Base-by-base conservation (phyloP, 2,888 invertebrate genomes). In the Athalia rosae region DNA sequence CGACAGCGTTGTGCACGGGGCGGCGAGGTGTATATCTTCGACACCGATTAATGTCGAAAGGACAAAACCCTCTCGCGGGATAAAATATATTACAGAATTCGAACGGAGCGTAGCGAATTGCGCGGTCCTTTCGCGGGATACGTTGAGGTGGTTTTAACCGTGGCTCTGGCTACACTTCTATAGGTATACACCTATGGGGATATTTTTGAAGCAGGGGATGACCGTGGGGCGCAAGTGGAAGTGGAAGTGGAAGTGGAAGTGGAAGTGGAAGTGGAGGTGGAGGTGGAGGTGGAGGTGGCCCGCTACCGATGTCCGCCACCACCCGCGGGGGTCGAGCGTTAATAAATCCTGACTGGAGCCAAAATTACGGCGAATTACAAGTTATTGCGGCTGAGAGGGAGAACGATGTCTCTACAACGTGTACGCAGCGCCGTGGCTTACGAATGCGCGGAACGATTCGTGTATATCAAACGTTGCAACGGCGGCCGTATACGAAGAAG, bases 361-460 rank as follows among this genome's bases (percentile, higher is more conserved):
- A 62, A 74, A 74, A 74, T 74, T 74, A 74, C 74, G 74, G 74
- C 74, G 74, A 74, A 74, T 74, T 74, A 74, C 74, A 74, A 74
- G 62, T 74, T 74, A 74, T 74, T 74, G 74, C 74, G 28, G 61
- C n/a, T n/a, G n/a, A n/a, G 48, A 61, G 74, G 74, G 71, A 71
- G 71, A 58, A 45, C n/a, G n/a, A n/a, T n/a, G 28, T 28, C 28
- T 50, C 67, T 50, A 50, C 50, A 67, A 48, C 15, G 66, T 50
- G 53, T 67, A 67, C 43, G 43, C 9, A 11, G 28, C 43, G 43
- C 9, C 11, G 28, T 28, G 15, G 62, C 62, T 62, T 7, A 4
- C 62, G 41, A 62, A 62, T 62, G 62, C 41, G 13, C 4, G 15
- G 15, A 13, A 61, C 4, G 8, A 13, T 61, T 28, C 28, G 28